Evolutionary conservation across 53 echinoderm and acorn worm genomes (phyloP).

Genomic region (Holothuria leucospilota): DNA sequence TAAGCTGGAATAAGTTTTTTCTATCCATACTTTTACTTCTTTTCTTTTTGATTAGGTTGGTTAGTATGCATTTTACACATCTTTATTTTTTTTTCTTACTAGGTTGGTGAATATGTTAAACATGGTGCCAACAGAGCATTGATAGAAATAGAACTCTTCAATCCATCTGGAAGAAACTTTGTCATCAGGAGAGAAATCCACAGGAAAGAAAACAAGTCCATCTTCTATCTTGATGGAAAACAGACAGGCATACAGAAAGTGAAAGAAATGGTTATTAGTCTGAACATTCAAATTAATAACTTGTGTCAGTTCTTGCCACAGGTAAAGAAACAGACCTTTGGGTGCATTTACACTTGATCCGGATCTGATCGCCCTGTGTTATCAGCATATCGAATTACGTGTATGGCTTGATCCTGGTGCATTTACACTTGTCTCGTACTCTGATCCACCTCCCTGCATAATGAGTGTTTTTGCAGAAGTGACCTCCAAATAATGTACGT

Average conservation of each 20-base stretch:
- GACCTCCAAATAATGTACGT: too few relatives aligned
- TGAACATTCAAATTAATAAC: conserved; percentile 88
- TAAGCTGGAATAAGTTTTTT: too few relatives aligned
- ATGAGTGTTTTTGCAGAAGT: too few relatives aligned
- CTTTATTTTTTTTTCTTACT: neutral
- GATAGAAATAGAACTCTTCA: conserved; percentile 84
- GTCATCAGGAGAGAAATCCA: conserved; percentile 78
- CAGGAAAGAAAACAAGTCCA: conserved; percentile 76
- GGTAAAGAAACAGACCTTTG: conserved; percentile 58
- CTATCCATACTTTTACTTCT: too few relatives aligned
- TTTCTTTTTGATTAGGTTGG: too few relatives aligned
- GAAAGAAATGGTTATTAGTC: conserved; percentile 68
- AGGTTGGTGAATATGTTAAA: conserved; percentile 99
- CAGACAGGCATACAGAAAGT: conserved; percentile 67
- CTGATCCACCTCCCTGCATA: too few relatives aligned
- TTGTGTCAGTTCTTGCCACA: conserved; percentile 98
- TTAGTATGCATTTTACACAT: neutral
- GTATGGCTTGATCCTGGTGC: too few relatives aligned
- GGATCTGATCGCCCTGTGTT: too few relatives aligned
- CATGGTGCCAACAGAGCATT: conserved; percentile 79
- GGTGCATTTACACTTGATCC: too few relatives aligned
- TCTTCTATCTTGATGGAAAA: conserved; percentile 68
- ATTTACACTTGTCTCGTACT: too few relatives aligned
- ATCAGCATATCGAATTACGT: too few relatives aligned
- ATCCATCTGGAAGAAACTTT: conserved; percentile 63